phyloP scores from a whole-genome alignment of 2,888 invertebrate genomes.

The Tetranychus truncatus region DNA sequence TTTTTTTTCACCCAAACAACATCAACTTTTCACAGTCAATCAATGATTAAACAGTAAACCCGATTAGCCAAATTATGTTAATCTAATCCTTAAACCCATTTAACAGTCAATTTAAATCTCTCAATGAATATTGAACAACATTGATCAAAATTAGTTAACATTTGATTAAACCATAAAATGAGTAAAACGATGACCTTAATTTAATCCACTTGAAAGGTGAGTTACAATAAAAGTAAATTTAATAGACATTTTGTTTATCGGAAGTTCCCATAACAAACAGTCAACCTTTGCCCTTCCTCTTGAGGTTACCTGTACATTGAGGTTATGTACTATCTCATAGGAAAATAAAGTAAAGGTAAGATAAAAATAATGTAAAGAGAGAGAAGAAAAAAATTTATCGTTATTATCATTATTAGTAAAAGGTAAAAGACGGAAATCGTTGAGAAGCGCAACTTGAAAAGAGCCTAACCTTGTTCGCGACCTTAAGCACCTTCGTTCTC shows the following conservation, averaged over 20 bases:
- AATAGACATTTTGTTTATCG: neutral
- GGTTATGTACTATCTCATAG: neutral
- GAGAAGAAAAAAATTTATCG: neutral
- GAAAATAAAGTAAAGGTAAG: neutral
- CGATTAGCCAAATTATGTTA: too few species aligned
- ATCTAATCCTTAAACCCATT: too few species aligned
- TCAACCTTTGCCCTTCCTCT: neutral
- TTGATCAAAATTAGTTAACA: neutral
- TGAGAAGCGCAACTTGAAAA: neutral
- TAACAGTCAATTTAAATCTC: too few species aligned
- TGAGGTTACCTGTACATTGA: conserved; percentile 1
- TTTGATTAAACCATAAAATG: neutral
- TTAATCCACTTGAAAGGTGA: neutral
- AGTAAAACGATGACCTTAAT: neutral
- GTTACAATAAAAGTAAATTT: neutral
- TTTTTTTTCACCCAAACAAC: too few species aligned
- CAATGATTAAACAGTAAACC: too few species aligned
- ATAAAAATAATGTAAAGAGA: neutral
- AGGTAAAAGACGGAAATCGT: neutral
- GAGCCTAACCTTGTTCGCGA: neutral
- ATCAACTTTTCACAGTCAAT: too few species aligned
- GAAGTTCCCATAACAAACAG: neutral
- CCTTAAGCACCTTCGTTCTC: neutral
- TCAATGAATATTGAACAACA: too few species aligned
- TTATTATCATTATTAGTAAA: neutral